Evolutionary conservation across 2,888 invertebrate genomes (phyloP).

Genomic region (Syrista parreyssii): DNA sequence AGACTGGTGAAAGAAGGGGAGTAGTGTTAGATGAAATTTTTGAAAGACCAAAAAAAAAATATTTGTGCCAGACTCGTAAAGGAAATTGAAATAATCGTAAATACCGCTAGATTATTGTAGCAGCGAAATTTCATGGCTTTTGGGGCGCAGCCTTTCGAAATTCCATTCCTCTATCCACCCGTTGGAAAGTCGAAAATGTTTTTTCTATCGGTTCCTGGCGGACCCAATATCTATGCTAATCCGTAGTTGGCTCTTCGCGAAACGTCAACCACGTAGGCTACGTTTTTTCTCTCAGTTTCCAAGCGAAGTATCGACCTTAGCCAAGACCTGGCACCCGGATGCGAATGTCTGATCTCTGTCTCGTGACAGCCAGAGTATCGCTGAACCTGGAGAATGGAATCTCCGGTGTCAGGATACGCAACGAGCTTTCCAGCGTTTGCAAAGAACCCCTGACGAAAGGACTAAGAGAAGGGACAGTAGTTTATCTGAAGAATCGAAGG

Average conservation of each 20-base stretch:
- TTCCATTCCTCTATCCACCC: neutral
- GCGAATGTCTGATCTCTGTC: neutral
- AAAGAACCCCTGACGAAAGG: neutral
- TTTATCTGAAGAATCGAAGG: neutral
- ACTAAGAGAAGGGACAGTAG: neutral
- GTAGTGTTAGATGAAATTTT: neutral
- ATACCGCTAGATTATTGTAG: neutral
- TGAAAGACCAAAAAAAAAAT: neutral
- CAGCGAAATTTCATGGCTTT: neutral
- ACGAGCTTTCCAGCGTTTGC: neutral
- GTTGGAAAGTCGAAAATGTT: slow-evolving; percentile 8
- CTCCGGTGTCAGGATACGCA: neutral
- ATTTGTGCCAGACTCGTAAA: neutral
- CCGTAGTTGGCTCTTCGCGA: slow-evolving; percentile 36
- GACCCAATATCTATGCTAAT: slow-evolving; percentile 53
- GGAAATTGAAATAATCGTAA: neutral
- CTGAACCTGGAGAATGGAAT: neutral
- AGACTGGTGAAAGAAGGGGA: neutral
- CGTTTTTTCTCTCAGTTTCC: slow-evolving; percentile 7
- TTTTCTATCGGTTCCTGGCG: slow-evolving; percentile 40
- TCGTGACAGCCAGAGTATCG: neutral
- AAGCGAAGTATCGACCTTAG: slow-evolving; percentile 1
- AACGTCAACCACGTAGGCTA: slow-evolving; percentile 17
- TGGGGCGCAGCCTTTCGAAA: neutral
- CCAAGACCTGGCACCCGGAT: neutral